Conservation (phyloP, 2,888 invertebrate genomes). For the Drosophila subsilvestris region DNA sequence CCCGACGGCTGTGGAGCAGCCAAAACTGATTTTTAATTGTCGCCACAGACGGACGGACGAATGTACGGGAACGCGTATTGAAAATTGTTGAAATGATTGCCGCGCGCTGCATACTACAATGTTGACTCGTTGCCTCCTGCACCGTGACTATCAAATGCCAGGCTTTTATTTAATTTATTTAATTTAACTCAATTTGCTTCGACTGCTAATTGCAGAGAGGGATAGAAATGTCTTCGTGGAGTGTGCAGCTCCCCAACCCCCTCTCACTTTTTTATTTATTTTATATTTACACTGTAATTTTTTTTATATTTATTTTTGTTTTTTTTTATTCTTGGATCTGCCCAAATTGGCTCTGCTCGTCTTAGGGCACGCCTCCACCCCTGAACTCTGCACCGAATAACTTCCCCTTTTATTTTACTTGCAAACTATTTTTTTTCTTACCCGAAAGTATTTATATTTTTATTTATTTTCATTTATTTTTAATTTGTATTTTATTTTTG, state of each 20-base stretch:
- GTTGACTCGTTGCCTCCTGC: conserved; percentile 6
- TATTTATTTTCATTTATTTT: conserved; percentile 35
- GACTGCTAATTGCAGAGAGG: conserved; percentile 56
- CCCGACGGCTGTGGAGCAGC: conserved; percentile 60
- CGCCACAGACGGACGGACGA: conserved; percentile 19
- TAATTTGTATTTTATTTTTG: conserved; percentile 26
- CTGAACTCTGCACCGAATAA: too few relatives aligned
- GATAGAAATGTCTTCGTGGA: not conserved
- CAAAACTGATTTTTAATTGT: conserved; percentile 63
- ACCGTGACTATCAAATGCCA: conserved; percentile 45
- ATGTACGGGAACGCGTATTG: conserved; percentile 21
- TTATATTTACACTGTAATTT: not conserved
- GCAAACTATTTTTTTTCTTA: too few relatives aligned
- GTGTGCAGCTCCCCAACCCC: conserved; percentile 13
- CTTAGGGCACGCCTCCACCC: too few relatives aligned
- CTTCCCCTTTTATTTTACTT: too few relatives aligned
- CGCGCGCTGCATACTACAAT: conserved; percentile 35
- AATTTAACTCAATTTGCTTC: conserved; percentile 61
- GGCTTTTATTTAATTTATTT: conserved; percentile 64
- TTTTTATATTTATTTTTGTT: too few relatives aligned
- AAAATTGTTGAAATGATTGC: conserved; percentile 61
- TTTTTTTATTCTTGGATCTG: too few relatives aligned
- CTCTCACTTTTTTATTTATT: conserved; percentile 24
- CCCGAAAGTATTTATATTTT: not conserved
- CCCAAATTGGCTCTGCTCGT: too few relatives aligned